Evolutionary conservation across 2,113 vertebrate species (phyloP), one percentile per base, ranked within the genome.

Genomic region (Ictalurus punctatus): DNA sequence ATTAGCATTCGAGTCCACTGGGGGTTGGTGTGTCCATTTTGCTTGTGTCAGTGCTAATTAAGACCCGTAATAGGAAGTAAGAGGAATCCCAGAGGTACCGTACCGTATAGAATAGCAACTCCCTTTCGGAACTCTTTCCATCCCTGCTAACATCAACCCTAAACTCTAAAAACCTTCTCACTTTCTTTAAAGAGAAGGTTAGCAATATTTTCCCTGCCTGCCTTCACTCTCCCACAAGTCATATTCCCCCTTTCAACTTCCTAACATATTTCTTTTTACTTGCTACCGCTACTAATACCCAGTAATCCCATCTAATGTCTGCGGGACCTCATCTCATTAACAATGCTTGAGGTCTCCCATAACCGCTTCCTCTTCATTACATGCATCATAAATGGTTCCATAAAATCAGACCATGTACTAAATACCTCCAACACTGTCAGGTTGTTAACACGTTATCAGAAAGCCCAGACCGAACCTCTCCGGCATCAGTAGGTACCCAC

Each of bases 1-100:
- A 84, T 85, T 80, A 80, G 56, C 54, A 80, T 40, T 79, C 54
- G 23, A 16, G 73, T 73, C 65, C 23, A 7, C 63, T 30, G 73
- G 90, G 86, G 79, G 83, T 59, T 25, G 67, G 44, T 58, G 88
- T 56, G 82, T 76, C 56, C 30, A 73, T 83, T 89, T 40, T 80
- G 78, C 78, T 89, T 48, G 81, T 89, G 88, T 91, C 88, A 83
- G 69, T 52, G 83, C 58, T 83, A 83, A 88, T 88, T 89, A 91
- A 74, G 71, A 58, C 16, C 74, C 81, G 82, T 76, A 74, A 85
- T 85, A 87, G 30, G 74, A 80, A 40, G 27, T 73, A 86, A 56
- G 17, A 34, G 17, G 59, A 71, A 37, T 83, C 73, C 85, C 54
- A 30, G 89, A 80, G 88, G 85, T 63, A 37, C 40, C 1, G 12